Base-by-base conservation (phyloP, 2,797 vertebrate genomes). In the Prunella strophiata region DNA sequence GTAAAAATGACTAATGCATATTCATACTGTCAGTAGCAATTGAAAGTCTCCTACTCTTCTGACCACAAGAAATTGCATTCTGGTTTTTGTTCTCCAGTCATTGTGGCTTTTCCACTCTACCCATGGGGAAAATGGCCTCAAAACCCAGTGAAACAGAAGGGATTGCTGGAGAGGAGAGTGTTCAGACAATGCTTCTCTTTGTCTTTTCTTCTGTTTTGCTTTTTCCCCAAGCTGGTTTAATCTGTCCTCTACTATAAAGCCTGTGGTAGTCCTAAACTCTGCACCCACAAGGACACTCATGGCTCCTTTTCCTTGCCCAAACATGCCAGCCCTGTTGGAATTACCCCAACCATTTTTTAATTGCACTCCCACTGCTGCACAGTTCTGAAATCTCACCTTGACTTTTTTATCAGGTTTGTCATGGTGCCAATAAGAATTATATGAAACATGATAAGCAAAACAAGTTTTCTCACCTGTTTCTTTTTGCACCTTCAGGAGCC, bases 301-400 rank as follows among this genome's bases (percentile, higher is more conserved):
- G 13, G 48, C 36, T 42, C 43, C 43, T 15, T 26, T 63, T 89
- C 71, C 36, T 27, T 52, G 70, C 29, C 23, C 2, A 2, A 54
- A 43, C 5, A 5, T 48, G 16, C 30, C 54, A 65, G 36, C 14
- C 21, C 42, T 54, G 5, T 59, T 36, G 11, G 21, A 83, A 55
- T 72, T 58, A 34, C 27, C 29, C 45, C 50, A 65, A 47, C 9
- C 30, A 8, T 32, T 3, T 54, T 86, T 88, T 50, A 72, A 57
- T 42, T 74, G 21, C 0, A 1, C 2, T 80, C 13, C 51, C 27
- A 8, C 9, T 11, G 23, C 45, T 5, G 1, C 0, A 0, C 26
- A 38, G 21, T 70, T 72, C n/a, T 51, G 50, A 90, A 74, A 67
- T 55, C 11, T 89, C n/a, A 32, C 20, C 30, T 68, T 2, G 0